phyloP scores from a whole-genome alignment of 1,140 invertebrate species.

The Latrodectus geometricus region DNA sequence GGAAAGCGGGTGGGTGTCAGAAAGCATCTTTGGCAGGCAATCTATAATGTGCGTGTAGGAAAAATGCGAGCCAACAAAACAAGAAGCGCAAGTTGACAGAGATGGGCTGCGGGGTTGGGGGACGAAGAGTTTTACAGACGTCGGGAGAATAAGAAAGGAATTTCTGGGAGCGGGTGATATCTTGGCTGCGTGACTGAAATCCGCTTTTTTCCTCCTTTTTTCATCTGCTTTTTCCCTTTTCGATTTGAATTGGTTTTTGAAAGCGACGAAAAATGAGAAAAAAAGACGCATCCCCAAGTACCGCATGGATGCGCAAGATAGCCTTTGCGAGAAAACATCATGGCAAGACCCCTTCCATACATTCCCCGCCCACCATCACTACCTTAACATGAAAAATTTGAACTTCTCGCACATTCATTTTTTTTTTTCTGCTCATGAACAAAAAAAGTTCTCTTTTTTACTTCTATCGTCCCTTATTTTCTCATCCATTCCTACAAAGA shows the following conservation, averaged over 20 bases:
- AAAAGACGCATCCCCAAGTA: conserved; percentile 45
- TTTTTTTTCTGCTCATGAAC: background rate
- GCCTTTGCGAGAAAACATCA: conserved; percentile 44
- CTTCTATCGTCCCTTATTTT: background rate
- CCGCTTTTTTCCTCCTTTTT: conserved; percentile 9
- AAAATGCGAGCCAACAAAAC: conserved; percentile 59
- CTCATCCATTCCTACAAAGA: background rate
- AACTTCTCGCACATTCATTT: background rate
- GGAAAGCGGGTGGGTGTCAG: conserved; percentile 5
- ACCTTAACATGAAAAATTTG: conserved; percentile 2
- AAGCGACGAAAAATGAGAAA: conserved; percentile 57
- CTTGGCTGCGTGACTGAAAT: conserved; percentile 60
- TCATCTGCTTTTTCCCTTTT: background rate
- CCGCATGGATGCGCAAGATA: conserved; percentile 53
- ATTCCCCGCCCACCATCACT: background rate
- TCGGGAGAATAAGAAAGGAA: conserved; percentile 61
- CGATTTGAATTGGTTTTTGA: conserved; percentile 62
- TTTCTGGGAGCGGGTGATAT: conserved; percentile 60
- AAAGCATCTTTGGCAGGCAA: conserved; percentile 61
- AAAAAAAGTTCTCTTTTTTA: background rate
- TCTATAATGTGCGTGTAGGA: conserved; percentile 61
- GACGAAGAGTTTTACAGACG: conserved; percentile 53
- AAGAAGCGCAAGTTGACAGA: conserved; percentile 59
- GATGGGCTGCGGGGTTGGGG: conserved; percentile 1
- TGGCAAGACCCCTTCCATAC: conserved; percentile 16